Conservation (phyloP, 2,797 vertebrate species). For the Rallus crepitans region DNA sequence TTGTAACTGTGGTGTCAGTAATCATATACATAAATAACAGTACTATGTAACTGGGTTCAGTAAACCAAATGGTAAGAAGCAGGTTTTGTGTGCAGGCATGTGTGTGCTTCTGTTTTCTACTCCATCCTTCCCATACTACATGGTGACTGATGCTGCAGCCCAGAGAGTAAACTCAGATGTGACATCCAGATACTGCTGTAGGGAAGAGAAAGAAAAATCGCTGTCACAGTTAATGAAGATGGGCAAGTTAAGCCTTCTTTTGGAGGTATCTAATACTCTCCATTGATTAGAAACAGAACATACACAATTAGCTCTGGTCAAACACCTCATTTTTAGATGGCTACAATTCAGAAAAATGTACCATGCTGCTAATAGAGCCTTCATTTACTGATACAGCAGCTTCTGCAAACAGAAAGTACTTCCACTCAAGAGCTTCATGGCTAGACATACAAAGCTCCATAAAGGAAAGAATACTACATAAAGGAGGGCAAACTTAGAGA, state of each 20-base stretch:
- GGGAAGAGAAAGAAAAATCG: neutral
- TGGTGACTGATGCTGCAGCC: neutral
- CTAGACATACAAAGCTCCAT: neutral
- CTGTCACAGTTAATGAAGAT: neutral
- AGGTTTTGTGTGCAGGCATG: accelerated
- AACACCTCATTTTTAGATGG: neutral
- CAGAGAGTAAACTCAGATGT: neutral
- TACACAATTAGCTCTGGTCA: neutral
- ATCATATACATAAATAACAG: neutral
- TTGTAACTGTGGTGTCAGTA: neutral
- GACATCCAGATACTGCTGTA: neutral
- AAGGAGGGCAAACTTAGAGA: neutral
- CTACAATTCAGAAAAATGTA: neutral
- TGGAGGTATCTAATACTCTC: neutral
- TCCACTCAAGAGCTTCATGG: neutral
- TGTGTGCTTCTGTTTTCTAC: neutral
- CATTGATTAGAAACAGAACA: neutral
- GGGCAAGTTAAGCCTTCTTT: neutral
- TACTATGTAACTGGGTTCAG: neutral
- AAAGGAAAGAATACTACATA: neutral
- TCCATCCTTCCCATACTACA: neutral
- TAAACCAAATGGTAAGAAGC: neutral
- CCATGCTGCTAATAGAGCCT: neutral
- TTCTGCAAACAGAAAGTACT: neutral
- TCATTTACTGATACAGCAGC: neutral